These are phyloP conservation scores for Brachypteracias leptosomus DNA, from an alignment of 2,113 vertebrate species.

Conservation along the genomic window DNA sequence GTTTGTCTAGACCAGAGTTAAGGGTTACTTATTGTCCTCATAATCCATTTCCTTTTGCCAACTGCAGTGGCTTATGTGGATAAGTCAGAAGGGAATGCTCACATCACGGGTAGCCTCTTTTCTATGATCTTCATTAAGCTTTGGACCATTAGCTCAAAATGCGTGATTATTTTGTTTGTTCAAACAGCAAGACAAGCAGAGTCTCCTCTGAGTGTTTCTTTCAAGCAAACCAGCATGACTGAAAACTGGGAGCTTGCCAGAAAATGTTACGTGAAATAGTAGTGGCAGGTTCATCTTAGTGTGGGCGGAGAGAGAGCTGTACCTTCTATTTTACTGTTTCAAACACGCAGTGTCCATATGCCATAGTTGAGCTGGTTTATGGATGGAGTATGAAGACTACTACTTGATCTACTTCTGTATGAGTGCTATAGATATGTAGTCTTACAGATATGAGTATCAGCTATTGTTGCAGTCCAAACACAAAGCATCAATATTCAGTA, in stretches of 20 bases:
- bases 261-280: conserved; percentile 52
- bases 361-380: conserved; percentile 22
- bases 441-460: background rate
- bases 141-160: conserved; percentile 56
- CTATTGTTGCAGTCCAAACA: conserved; percentile 25
- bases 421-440: background rate
- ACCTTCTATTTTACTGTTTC: conserved; percentile 50
- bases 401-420: background rate
- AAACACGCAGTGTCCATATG: conserved; percentile 52
- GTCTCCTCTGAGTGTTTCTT: conserved; percentile 57
- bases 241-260: conserved; percentile 67
- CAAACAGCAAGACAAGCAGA: conserved; percentile 33
- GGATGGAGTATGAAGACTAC: conserved; percentile 13
- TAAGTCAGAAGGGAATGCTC: conserved; percentile 50
- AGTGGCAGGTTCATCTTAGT: conserved; percentile 62
- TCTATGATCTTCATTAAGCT: conserved; percentile 55
- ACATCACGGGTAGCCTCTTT: conserved; percentile 36
- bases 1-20: conserved; percentile 21
- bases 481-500: conserved; percentile 21
- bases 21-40: conserved; percentile 7
- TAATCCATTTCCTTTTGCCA: conserved; percentile 43
- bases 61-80: conserved; percentile 9
- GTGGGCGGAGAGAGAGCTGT: conserved; percentile 51
- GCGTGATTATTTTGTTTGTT: conserved; percentile 59
- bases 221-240: conserved; percentile 61